A percentile compares a stretch with the other conserved stretches of the same genome.
These are phyloP conservation scores for Urocitellus parryii DNA, from an alignment of 2,113 vertebrate species.

Conservation along the genomic window DNA sequence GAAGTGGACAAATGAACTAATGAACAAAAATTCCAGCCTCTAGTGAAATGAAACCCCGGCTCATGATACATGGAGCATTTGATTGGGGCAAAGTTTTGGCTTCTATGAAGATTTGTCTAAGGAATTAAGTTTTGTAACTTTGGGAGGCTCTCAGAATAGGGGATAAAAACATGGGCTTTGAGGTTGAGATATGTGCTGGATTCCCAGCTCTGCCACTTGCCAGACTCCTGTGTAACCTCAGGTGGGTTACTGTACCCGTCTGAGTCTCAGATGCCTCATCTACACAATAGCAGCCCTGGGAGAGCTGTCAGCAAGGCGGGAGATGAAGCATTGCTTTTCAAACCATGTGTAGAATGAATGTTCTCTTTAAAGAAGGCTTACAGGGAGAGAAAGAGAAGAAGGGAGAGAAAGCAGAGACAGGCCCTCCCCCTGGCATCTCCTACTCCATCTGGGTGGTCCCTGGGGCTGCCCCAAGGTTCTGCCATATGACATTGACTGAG, in stretches of 20 bases:
- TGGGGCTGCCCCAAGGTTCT: neutral
- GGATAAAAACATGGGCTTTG: neutral
- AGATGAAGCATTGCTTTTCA: neutral
- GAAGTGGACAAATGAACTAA: neutral
- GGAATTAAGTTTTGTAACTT: conserved; percentile 1
- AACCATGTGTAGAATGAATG: neutral
- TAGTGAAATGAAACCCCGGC: neutral
- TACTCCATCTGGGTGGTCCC: accelerated
- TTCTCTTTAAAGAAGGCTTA: neutral
- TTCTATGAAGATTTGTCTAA: conserved; percentile 10
- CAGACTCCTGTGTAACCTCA: neutral
- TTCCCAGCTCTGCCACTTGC: neutral
- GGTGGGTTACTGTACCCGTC: neutral
- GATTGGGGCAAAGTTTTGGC: neutral
- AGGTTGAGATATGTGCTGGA: neutral
- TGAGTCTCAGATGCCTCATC: neutral
- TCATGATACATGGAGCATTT: neutral
- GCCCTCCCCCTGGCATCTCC: neutral
- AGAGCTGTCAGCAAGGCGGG: neutral
- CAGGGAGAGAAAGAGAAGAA: neutral
- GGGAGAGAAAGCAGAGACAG: neutral
- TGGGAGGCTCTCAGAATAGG: neutral
- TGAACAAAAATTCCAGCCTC: neutral
- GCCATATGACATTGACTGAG: neutral
- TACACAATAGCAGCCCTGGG: accelerated